Evolutionary conservation across 1,140 invertebrate genomes (phyloP), one percentile per base, ranked within the genome.

Genomic region (Aphaenogaster ashmeadi): DNA sequence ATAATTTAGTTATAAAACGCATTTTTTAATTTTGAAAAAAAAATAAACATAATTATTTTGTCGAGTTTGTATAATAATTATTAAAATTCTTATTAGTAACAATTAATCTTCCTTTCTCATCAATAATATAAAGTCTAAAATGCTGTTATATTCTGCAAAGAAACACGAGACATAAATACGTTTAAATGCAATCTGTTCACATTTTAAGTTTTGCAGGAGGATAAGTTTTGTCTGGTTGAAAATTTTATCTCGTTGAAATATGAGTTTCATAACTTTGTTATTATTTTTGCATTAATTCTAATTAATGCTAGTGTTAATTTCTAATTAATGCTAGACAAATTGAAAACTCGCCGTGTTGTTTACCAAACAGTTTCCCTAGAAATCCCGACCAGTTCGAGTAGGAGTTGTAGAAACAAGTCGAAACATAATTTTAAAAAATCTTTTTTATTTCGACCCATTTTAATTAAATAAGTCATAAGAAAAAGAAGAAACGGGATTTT

Each of bases 401-500:
- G 54, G 9, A 36, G n/a, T 33, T 1, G 36, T n/a, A 13, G 18
- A 15, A 36, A 36, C 41, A 21, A 33, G 2, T n/a, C 0, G 21
- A 54, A 21, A 27, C 1, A 8, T 1, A 52, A 6, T 36, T 69
- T 85, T 58, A 85, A 91, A 91, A 91, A 91, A 88, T 84, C 90
- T 91, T 91, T 67, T 91, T 92, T 92, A 91, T 92, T 92, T 90
- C 83, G 75, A 87, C 69, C 72, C 60, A 91, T 90, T 75, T 50
- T 92, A 58, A 88, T 87, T 86, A 88, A 90, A 92, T 86, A 60
- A 89, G 50, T 88, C 52, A 89, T 91, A 90, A 92, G 87, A 92
- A 90, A 92, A 92, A 81, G 71, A 91, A 92, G 87, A 72, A 62
- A 78, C 89, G 85, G 91, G 87, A 91, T 92, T 90, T 88, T 88